A percentile compares a stretch with the other conserved stretches of the same genome.
phyloP scores from a whole-genome alignment of 2,113 vertebrate genomes.

The Heloderma charlesbogerti region DNA sequence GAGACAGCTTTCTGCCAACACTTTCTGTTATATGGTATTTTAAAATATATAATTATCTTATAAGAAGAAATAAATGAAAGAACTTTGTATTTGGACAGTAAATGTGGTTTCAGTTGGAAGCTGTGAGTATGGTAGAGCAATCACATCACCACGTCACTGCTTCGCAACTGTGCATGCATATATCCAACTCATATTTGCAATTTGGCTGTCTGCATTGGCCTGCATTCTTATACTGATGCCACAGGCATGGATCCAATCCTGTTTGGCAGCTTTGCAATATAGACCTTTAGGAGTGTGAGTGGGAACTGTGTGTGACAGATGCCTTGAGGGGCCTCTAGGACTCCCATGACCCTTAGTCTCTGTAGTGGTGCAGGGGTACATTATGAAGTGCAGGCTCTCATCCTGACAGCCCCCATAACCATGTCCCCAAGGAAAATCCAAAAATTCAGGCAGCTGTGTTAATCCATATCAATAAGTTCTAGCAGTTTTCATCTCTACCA shows the following conservation, averaged over 20 bases:
- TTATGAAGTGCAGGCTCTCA: too few relatives aligned
- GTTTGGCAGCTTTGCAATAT: neutral
- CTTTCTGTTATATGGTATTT: neutral
- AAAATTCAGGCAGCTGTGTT: too few relatives aligned
- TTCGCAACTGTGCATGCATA: neutral
- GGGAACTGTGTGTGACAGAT: neutral
- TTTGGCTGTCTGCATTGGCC: neutral
- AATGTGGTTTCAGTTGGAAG: conserved; percentile 6
- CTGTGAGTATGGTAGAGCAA: neutral
- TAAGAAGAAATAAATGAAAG: conserved; percentile 46
- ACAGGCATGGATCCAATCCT: neutral
- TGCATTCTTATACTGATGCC: too few relatives aligned
- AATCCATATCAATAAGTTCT: too few relatives aligned
- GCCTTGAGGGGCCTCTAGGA: neutral
- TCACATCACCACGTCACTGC: neutral
- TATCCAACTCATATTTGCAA: neutral
- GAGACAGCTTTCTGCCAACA: conserved; percentile 8
- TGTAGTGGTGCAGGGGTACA: too few relatives aligned
- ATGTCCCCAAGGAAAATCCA: too few relatives aligned
- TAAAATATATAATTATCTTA: conserved; percentile 34
- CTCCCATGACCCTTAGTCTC: neutral
- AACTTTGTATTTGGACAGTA: conserved; percentile 9
- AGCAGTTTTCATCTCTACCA: too few relatives aligned
- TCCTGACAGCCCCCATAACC: too few relatives aligned
- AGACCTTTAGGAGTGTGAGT: neutral